These are phyloP conservation scores for Denticeps clupeoides DNA, from an alignment of 2,797 vertebrate species.

Conservation along the genomic window DNA sequence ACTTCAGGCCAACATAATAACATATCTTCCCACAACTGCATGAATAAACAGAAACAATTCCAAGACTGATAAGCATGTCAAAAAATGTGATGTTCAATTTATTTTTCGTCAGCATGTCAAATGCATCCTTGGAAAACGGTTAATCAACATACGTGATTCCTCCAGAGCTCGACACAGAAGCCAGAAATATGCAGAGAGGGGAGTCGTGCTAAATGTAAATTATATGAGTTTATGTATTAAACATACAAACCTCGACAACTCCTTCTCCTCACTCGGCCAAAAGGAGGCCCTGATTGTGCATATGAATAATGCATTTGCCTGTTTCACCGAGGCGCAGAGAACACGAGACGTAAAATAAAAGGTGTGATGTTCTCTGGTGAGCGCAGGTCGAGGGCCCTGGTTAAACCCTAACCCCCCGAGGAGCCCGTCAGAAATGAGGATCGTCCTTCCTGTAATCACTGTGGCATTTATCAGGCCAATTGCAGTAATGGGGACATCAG, in stretches of 20 bases:
- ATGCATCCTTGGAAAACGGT: background rate
- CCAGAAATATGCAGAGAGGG: background rate
- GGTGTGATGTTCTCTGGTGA: slow-evolving; percentile 35
- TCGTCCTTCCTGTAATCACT: slow-evolving; percentile 50
- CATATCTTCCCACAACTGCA: too few species aligned
- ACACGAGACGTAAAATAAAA: too few species aligned
- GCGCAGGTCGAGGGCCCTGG: too few species aligned
- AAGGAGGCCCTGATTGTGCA: slow-evolving; percentile 45
- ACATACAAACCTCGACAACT: slow-evolving; percentile 31
- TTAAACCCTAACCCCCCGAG: too few species aligned
- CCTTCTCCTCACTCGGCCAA: slow-evolving; percentile 28
- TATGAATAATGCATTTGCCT: slow-evolving; percentile 45
- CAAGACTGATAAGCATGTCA: slow-evolving; percentile 4
- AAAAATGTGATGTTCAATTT: slow-evolving; percentile 2
- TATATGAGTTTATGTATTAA: slow-evolving; percentile 9
- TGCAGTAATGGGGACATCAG: slow-evolving; percentile 59
- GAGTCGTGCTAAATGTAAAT: background rate
- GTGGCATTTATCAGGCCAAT: slow-evolving; percentile 58
- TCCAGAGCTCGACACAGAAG: background rate
- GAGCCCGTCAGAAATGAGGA: slow-evolving; percentile 37
- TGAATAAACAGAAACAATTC: slow-evolving; percentile 6
- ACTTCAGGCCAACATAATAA: too few species aligned
- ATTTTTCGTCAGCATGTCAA: slow-evolving; percentile 1
- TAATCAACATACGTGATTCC: background rate
- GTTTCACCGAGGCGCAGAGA: too few species aligned